These are phyloP conservation scores for Halichoerus grypus DNA, from an alignment of 2,113 vertebrate species.

Conservation along the genomic window DNA sequence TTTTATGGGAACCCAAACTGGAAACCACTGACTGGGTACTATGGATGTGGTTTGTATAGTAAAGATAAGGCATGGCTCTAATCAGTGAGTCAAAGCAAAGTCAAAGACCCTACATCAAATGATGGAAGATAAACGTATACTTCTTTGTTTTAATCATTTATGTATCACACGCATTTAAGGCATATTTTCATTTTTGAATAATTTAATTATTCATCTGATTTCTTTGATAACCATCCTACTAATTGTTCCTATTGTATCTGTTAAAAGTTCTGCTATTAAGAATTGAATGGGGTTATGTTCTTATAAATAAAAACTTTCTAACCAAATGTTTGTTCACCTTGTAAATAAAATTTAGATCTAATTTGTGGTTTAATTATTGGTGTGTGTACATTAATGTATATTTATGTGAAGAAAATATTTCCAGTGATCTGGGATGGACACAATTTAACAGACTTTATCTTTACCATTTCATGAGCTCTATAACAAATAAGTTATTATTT, in stretches of 20 bases:
- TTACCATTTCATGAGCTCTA: not conserved
- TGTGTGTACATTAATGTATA: not conserved
- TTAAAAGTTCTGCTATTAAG: not conserved
- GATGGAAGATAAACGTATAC: not conserved
- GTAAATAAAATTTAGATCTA: not conserved
- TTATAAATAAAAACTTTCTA: not conserved
- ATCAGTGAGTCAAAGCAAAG: not conserved
- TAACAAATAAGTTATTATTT: not conserved
- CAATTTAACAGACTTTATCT: not conserved
- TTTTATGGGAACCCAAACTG: not conserved
- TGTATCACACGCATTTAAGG: not conserved
- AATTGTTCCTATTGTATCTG: not conserved
- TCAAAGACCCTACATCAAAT: not conserved
- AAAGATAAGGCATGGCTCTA: not conserved
- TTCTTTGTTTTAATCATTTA: not conserved
- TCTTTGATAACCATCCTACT: not conserved
- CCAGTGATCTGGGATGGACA: not conserved
- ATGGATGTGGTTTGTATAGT: not conserved
- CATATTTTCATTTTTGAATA: not conserved
- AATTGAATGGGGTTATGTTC: not conserved
- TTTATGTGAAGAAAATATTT: not conserved
- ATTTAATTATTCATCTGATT: not conserved
- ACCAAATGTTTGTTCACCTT: not conserved
- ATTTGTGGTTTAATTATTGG: not conserved
- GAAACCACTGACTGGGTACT: not conserved